These are phyloP conservation scores for Caenorhabditis wallacei DNA, from an alignment of 2,888 invertebrate genomes.

Conservation along the genomic window DNA sequence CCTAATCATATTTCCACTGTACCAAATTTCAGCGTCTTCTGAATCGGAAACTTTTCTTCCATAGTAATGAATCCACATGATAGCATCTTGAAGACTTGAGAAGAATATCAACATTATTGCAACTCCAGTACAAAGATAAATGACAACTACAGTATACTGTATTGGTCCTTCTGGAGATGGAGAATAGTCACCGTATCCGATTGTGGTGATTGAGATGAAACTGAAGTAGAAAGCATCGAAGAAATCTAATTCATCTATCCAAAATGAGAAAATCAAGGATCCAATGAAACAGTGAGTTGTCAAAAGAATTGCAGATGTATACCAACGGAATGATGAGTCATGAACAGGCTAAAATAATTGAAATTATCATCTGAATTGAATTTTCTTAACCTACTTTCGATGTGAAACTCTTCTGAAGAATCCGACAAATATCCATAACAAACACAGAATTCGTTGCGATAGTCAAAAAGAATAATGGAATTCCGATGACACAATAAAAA, in stretches of 20 bases:
- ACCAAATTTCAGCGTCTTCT: conserved; percentile 78
- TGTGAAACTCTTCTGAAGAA: conserved; percentile 55
- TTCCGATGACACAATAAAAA: conserved; percentile 74
- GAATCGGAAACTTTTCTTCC: conserved; percentile 68
- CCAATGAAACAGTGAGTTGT: conserved; percentile 73
- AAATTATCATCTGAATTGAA: not conserved
- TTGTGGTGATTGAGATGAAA: conserved; percentile 80
- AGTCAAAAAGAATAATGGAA: conserved; percentile 76
- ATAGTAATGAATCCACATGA: conserved; percentile 73
- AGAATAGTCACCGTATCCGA: conserved; percentile 77
- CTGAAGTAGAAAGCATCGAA: conserved; percentile 78
- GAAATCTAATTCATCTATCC: conserved; percentile 72
- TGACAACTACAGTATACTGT: conserved; percentile 69
- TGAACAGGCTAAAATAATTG: conserved; percentile 13
- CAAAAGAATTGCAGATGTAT: conserved; percentile 68
- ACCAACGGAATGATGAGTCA: conserved; percentile 62
- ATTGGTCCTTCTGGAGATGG: conserved; percentile 69
- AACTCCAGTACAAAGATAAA: conserved; percentile 72
- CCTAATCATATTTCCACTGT: conserved; percentile 75
- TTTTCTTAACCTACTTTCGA: conserved; percentile 7
- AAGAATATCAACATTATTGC: conserved; percentile 75
- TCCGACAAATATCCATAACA: conserved; percentile 73
- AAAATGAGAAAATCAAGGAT: conserved; percentile 72
- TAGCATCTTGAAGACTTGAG: conserved; percentile 68
- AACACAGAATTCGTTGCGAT: conserved; percentile 75